phyloP scores from a whole-genome alignment of 2,888 invertebrate species.

The Agrochola circellaris region DNA sequence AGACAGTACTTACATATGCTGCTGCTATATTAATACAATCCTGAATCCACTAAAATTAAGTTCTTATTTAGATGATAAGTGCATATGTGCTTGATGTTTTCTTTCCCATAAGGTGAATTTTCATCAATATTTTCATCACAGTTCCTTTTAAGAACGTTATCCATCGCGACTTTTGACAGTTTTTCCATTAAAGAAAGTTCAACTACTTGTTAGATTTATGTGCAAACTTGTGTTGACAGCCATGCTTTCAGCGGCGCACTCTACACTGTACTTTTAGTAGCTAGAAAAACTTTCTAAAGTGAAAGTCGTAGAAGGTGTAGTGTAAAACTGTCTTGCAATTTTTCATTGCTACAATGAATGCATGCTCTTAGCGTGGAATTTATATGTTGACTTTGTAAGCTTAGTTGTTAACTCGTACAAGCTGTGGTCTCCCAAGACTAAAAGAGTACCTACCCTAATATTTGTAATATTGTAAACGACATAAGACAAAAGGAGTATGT shows the following conservation, averaged over 20 bases:
- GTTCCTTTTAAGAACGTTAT: constrained; percentile 2
- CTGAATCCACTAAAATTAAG: not conserved
- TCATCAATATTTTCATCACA: constrained; percentile 4
- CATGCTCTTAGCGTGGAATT: not conserved
- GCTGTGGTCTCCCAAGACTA: not conserved
- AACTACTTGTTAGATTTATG: constrained; percentile 28
- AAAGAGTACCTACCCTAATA: not conserved
- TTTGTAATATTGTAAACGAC: not conserved
- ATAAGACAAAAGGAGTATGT: no score
- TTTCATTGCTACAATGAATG: not conserved
- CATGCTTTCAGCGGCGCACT: constrained; percentile 9
- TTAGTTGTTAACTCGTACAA: not conserved
- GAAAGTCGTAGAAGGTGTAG: not conserved
- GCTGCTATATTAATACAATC: not conserved
- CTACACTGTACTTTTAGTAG: constrained; percentile 9
- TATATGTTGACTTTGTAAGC: not conserved
- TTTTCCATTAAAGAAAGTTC: constrained; percentile 37
- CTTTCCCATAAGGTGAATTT: not conserved
- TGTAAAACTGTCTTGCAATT: not conserved
- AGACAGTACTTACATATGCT: not conserved
- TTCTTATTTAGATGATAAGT: not conserved
- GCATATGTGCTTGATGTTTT: not conserved
- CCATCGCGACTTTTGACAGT: constrained; percentile 28
- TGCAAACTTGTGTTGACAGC: constrained; percentile 28
- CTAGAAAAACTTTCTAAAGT: not conserved